Base-by-base conservation (phyloP, 2,888 invertebrate genomes). In the Saturnia pavonia region DNA sequence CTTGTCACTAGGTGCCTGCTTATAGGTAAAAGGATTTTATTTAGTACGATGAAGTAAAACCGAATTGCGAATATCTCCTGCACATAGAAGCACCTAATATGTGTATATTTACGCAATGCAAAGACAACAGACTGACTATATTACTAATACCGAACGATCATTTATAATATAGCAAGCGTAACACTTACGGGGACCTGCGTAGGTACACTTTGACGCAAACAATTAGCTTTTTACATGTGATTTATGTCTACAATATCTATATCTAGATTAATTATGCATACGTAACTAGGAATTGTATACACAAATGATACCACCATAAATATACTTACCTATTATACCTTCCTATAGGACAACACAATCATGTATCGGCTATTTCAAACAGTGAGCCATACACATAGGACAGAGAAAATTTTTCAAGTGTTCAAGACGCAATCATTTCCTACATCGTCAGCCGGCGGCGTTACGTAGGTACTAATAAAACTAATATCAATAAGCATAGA, bases 151-250 rank as follows among this genome's bases (percentile, higher is more conserved):
- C 27, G 14, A 14, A 14, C 57, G 57, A 27, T 27, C 57, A 60
- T 60, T 60, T 60, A 60, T 60, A 60, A 60, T 60, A 60, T 27
- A 27, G 27, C 27, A 14, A 60, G 27, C 57, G 57, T 60, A 60
- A 60, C 14, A 14, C 25, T 2, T 22, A 60, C 14, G 14, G 25
- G 4, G 14, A 27, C 57, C 57, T 25, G 27, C 57, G 57, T 60
- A 60, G 27, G 25, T 60, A 25, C 25, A 14, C 4, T 60, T 60
- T 60, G 57, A 60, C 57, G 57, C 57, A 60, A 60, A 2, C 57
- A 25, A 25, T 27, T 25, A 14, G 14, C n/a, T 60, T 6, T 60
- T 9, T 60, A 51, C 48, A 14, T 14, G 48, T 19, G 16, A 51
- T 19, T 2, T 60, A 27, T 60, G 6, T 22, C n/a, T 54, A 6